Evolutionary conservation across 2,113 vertebrate genomes (phyloP).

Genomic region (Acanthochromis polyacanthus): DNA sequence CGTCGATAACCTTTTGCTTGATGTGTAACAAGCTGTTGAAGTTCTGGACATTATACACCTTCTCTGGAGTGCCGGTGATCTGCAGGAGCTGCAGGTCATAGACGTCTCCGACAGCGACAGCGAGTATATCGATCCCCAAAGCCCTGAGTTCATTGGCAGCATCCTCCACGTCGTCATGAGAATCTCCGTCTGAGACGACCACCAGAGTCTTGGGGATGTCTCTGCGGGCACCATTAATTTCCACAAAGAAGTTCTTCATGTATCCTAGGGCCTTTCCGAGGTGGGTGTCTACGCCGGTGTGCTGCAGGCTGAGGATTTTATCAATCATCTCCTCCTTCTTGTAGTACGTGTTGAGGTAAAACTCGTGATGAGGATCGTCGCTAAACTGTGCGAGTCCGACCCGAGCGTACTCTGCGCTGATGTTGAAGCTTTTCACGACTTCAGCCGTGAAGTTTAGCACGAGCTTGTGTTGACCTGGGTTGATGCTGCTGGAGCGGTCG

Average conservation of each 20-base stretch:
- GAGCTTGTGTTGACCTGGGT: conserved; percentile 3
- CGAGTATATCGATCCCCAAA: conserved; percentile 61
- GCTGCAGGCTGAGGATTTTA: conserved; percentile 14
- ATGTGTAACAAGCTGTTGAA: conserved; percentile 54
- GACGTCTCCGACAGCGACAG: conserved; percentile 65
- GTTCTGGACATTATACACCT: conserved; percentile 57
- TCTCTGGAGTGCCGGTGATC: conserved; percentile 59
- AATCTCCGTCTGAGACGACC: conserved; percentile 79
- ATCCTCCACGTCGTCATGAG: conserved; percentile 56
- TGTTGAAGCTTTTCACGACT: conserved; percentile 68
- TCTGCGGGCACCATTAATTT: conserved; percentile 58
- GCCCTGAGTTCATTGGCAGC: conserved; percentile 54
- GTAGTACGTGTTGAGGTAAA: conserved; percentile 72
- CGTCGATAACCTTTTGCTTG: conserved; percentile 43
- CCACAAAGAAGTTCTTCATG: conserved; percentile 65
- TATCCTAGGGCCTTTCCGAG: conserved; percentile 68
- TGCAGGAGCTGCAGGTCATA: conserved; percentile 60
- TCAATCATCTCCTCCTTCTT: conserved; percentile 26
- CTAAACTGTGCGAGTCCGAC: conserved; percentile 84
- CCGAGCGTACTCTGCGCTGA: conserved; percentile 54
- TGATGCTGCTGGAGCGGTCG: conserved; percentile 81
- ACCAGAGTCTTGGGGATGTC: conserved; percentile 76
- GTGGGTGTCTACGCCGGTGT: neutral
- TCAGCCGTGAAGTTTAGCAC: conserved; percentile 74
- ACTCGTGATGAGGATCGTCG: conserved; percentile 50